Evolutionary conservation across 2,888 invertebrate species (phyloP).

Genomic region (Plusia festucae): DNA sequence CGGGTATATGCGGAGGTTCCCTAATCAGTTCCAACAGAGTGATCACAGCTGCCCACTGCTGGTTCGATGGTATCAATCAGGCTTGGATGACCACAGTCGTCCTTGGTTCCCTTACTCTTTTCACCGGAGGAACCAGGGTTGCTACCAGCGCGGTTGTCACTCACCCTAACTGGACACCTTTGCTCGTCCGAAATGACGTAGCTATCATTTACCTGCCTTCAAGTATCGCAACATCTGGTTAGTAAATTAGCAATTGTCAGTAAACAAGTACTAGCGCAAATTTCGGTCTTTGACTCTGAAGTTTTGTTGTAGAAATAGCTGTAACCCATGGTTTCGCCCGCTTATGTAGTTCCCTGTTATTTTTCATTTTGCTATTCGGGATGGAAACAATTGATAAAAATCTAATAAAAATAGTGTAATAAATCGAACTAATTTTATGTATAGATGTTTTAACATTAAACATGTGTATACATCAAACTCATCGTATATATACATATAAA

Average conservation of each 20-base stretch:
- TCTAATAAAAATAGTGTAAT: too few species aligned
- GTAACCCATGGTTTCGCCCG: too few species aligned
- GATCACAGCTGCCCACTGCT: conserved; percentile 77
- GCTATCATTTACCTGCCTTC: conserved; percentile 66
- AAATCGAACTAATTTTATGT: too few species aligned
- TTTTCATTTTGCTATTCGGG: too few species aligned
- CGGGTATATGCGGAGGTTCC: conserved; percentile 72
- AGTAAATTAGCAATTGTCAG: conserved; percentile 35
- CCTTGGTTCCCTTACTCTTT: conserved; percentile 67
- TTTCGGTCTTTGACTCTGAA: too few species aligned
- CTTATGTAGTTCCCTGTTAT: too few species aligned
- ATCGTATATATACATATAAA: too few species aligned
- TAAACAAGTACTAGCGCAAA: too few species aligned
- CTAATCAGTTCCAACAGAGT: conserved; percentile 63
- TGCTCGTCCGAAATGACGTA: conserved; percentile 68
- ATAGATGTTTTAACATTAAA: too few species aligned
- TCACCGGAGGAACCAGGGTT: conserved; percentile 68
- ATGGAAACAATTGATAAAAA: too few species aligned
- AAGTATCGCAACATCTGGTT: conserved; percentile 60
- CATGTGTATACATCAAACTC: too few species aligned
- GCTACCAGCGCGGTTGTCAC: conserved; percentile 56
- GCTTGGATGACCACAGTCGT: conserved; percentile 69
- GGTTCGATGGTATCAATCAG: conserved; percentile 72
- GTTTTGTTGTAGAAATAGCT: too few species aligned
- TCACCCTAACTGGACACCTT: conserved; percentile 69